These are phyloP conservation scores for Caenorhabditis brenneri DNA, from an alignment of 1,140 invertebrate species.

Conservation along the genomic window DNA sequence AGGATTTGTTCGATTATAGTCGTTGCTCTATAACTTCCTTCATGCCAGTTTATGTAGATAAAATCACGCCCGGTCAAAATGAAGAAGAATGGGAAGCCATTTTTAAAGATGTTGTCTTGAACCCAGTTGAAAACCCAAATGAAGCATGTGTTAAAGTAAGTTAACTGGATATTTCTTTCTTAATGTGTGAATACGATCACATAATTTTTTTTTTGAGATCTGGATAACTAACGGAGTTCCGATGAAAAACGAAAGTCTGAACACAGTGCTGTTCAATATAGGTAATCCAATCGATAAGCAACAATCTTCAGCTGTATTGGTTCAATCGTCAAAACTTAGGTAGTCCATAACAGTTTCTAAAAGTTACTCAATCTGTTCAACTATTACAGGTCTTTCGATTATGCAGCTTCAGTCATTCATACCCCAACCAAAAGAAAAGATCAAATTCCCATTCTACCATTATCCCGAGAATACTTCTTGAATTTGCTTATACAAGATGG, in stretches of 20 bases:
- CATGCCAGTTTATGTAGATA: constrained; percentile 61
- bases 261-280: neutral
- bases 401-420: neutral
- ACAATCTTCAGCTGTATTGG: neutral
- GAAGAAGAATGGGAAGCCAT: constrained; percentile 14
- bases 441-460: neutral
- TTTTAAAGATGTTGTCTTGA: neutral
- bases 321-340: neutral
- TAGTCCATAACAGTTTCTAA: too few species aligned
- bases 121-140: constrained; percentile 24
- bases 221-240: neutral
- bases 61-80: constrained; percentile 40
- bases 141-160: constrained; percentile 63
- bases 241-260: neutral
- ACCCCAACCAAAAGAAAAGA: neutral
- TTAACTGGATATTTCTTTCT: too few species aligned
- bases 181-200: constrained; percentile 70
- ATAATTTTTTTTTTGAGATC: neutral
- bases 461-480: neutral
- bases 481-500: neutral
- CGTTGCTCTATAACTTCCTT: constrained; percentile 64
- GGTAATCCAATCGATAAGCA: neutral
- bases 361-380: too few species aligned
- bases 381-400: constrained; percentile 8
- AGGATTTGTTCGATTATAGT: constrained; percentile 53